Evolutionary conservation across 2,113 vertebrate genomes (phyloP).

Genomic region (Junco hyemalis): DNA sequence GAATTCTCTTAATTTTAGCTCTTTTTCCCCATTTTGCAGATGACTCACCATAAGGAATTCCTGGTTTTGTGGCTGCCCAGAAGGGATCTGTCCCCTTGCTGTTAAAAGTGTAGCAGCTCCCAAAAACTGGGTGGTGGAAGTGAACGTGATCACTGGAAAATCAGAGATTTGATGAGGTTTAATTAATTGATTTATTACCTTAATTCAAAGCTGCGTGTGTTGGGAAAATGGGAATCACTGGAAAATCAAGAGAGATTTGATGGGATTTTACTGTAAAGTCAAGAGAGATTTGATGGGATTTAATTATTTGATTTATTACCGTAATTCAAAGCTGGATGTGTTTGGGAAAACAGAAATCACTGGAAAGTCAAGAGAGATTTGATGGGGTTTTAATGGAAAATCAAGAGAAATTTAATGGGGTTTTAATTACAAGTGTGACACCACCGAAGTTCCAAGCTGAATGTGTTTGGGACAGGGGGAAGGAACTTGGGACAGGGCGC

Average conservation of each 20-base stretch:
- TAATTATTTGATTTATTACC: background rate
- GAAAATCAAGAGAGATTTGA: background rate
- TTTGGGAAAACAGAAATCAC: background rate
- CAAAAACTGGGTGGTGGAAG: conserved; percentile 59
- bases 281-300: background rate
- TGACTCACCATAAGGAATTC: conserved; percentile 53
- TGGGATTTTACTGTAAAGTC: too few relatives aligned
- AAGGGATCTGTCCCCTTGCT: conserved; percentile 21
- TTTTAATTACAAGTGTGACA: background rate
- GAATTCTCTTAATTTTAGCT: fast-evolving
- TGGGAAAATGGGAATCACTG: background rate
- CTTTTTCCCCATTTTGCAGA: background rate
- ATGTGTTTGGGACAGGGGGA: background rate
- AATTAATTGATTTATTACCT: background rate
- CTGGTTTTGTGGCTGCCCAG: conserved; percentile 41
- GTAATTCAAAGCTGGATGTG: background rate
- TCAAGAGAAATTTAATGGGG: background rate
- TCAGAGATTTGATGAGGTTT: background rate
- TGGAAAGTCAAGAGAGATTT: background rate
- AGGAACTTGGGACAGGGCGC: background rate
- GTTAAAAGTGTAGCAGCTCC: conserved; percentile 77
- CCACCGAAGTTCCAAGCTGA: background rate
- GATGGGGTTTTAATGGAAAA: background rate
- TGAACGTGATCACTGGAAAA: background rate
- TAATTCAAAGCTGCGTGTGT: background rate